Base-by-base conservation (phyloP, 2,113 vertebrate species). In the Rostratula benghalensis region DNA sequence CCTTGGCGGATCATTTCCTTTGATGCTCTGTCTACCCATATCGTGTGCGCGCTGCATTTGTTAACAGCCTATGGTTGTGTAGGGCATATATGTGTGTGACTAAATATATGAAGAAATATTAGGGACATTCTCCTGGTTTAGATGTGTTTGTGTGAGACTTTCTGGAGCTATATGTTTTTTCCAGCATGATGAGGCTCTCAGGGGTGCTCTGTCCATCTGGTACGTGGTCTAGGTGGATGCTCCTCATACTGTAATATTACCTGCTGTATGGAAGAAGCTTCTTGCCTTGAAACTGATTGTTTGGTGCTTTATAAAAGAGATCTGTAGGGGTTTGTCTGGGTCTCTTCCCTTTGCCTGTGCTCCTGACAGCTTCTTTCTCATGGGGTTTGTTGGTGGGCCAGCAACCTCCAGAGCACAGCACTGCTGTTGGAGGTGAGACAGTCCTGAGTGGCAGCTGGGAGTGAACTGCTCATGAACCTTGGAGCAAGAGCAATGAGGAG, bases 1-100 rank as follows among this genome's bases (percentile, higher is more conserved):
- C 74, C 41, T 30, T 45, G 25, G 20, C 3, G 2, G 70, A 73
- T 33, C 31, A 5, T 57, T 90, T 76, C 53, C 33, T 60, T 51
- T 54, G 37, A 3, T 79, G 68, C 7, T 81, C 1, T 56, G 0
- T n/a, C 65, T 84, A n/a, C 43, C 20, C 9, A 1, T 41, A 13
- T 31, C 28, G 15, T 3, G 14, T 31, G 3, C 1, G 1, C 1
- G 1, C 51, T 46, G 35, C 19, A 3, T 28, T 61, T 37, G 12
- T 50, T 51, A 48, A 13, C 53, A 75, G 37, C 39, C 48, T 43
- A 20, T 0, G 2, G 45, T 7, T 71, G 57, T 45, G 24, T 12
- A 64, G 28, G 61, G 69, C 45, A 46, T 9, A 13, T 9, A 13
- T 31, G 31, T 17, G 2, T 3, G 10, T 61, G 48, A 54, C 33